phyloP scores from a whole-genome alignment of 35 echinoderm and acorn worm genomes.

The Lytechinus pictus region DNA sequence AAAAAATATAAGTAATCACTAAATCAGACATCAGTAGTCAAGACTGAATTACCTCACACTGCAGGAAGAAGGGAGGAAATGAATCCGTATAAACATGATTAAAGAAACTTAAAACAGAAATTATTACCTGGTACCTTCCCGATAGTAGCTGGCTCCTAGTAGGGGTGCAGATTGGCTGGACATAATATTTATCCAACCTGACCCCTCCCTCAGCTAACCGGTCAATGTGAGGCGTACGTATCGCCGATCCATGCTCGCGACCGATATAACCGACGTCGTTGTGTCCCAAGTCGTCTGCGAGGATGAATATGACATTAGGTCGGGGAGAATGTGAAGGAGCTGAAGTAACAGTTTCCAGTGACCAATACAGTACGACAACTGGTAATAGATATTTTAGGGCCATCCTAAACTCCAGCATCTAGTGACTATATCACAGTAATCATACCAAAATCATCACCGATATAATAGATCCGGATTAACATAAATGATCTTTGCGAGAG shows the following conservation, averaged over 20 bases:
- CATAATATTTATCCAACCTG: slow-evolving; percentile 80
- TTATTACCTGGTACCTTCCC: slow-evolving; percentile 70
- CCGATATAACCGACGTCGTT: slow-evolving; percentile 74
- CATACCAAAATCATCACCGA: too few relatives aligned
- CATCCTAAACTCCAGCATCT: not conserved
- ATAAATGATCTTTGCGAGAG: too few relatives aligned
- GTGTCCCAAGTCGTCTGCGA: slow-evolving; percentile 78
- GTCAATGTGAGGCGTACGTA: slow-evolving; percentile 62
- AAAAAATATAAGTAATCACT: too few relatives aligned
- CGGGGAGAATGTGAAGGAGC: not conserved
- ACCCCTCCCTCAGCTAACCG: slow-evolving; percentile 60
- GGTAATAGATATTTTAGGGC: not conserved
- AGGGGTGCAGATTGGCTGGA: slow-evolving; percentile 73
- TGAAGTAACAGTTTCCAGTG: not conserved
- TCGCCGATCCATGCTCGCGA: slow-evolving; percentile 36
- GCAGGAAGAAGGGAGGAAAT: too few relatives aligned
- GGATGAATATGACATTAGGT: slow-evolving; percentile 71
- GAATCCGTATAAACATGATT: too few relatives aligned
- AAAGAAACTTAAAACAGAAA: too few relatives aligned
- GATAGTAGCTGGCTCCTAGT: slow-evolving; percentile 72
- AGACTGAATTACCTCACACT: too few relatives aligned
- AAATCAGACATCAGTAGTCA: too few relatives aligned
- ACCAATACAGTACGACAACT: not conserved
- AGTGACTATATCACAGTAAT: too few relatives aligned
- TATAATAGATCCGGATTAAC: too few relatives aligned